A percentile compares a stretch with the other conserved stretches of the same genome.
Conservation (phyloP, 2,888 invertebrate genomes). For the Melieria crassipennis region DNA sequence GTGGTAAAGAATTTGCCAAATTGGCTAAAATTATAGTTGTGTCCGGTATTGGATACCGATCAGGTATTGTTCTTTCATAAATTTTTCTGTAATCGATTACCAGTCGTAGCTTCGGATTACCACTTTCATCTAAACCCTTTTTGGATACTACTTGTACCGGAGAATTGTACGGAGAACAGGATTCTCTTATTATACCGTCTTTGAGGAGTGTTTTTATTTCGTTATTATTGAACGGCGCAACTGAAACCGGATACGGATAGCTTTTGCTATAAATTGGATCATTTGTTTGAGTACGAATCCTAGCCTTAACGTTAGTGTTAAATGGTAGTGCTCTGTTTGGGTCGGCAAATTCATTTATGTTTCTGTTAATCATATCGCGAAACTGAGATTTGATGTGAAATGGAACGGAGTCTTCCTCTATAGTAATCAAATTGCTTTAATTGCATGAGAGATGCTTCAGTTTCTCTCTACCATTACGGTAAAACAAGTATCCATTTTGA, state of each 20-base stretch:
- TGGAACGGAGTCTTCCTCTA: slow-evolving; percentile 21
- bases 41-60: slow-evolving; percentile 15
- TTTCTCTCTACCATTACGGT: slow-evolving; percentile 9
- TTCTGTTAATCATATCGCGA: slow-evolving; percentile 10
- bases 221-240: slow-evolving; percentile 33
- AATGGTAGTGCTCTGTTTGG: slow-evolving; percentile 4
- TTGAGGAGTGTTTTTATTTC: slow-evolving; percentile 33
- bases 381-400: slow-evolving; percentile 1
- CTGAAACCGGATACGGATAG: slow-evolving; percentile 37
- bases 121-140: slow-evolving; percentile 16
- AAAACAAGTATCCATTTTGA: slow-evolving; percentile 22
- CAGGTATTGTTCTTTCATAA: slow-evolving; percentile 23
- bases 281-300: background rate
- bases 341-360: slow-evolving; percentile 5
- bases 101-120: slow-evolving; percentile 10
- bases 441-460: slow-evolving; percentile 14
- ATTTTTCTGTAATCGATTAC: slow-evolving; percentile 29
- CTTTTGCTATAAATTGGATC: slow-evolving; percentile 7
- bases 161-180: slow-evolving; percentile 33
- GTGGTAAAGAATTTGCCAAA: slow-evolving; percentile 34
- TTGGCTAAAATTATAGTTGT: slow-evolving; percentile 29
- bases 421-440: slow-evolving; percentile 22
- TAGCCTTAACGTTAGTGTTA: background rate
- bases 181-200: slow-evolving; percentile 33
- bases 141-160: slow-evolving; percentile 33